Evolutionary conservation across 1,140 invertebrate genomes (phyloP), one percentile per base, ranked within the genome.

Genomic region (Phymorhynchus buccinoides): DNA sequence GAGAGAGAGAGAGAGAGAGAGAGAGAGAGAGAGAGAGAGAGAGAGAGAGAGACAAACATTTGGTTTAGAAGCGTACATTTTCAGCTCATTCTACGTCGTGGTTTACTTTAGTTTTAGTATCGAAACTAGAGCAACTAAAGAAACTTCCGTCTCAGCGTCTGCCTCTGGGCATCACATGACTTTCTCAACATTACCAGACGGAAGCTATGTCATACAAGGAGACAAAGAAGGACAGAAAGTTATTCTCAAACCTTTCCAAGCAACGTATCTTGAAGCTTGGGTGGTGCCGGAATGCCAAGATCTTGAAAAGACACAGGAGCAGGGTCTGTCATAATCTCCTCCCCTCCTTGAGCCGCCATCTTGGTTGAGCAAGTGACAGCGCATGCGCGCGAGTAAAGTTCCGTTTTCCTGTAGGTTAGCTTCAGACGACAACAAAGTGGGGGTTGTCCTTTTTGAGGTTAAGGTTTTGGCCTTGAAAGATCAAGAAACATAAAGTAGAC

Each of bases 231-330:
- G 12, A 18, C 22, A 52, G 48, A 52, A 52, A 52, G 22, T 52
- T 0, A 73, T 32, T 30, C 3, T 73, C 32, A 22, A 41, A 84
- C 84, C 84, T 84, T 84, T 79, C 84, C 84, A 18, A 84, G 41
- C 9, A 84, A 4, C 12, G 73, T 62, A 16, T 84, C 84, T 32
- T 68, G 75, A n/a, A 84, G 56, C 44, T 78, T 35, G n/a, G 84
- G 84, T 39, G 71, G 42, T 56, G 48, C 44, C 3, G 84, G 84
- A 66, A 84, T 84, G 1, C 84, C 84, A 12, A 84, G 75, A 80
- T 84, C 84, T 39, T 75, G 75, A 52, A 84, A 84, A 9, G 84
- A 66, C 56, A 62, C 56, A 62, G 56, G 56, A 16, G 68, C 30
- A 3, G 75, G 48, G 22, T 37, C 48, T 22, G n/a, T 52, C 16